A percentile compares a stretch with the other conserved stretches of the same genome.
These are phyloP conservation scores for Falco concolor DNA, from an alignment of 2,797 vertebrate species.

Conservation along the genomic window DNA sequence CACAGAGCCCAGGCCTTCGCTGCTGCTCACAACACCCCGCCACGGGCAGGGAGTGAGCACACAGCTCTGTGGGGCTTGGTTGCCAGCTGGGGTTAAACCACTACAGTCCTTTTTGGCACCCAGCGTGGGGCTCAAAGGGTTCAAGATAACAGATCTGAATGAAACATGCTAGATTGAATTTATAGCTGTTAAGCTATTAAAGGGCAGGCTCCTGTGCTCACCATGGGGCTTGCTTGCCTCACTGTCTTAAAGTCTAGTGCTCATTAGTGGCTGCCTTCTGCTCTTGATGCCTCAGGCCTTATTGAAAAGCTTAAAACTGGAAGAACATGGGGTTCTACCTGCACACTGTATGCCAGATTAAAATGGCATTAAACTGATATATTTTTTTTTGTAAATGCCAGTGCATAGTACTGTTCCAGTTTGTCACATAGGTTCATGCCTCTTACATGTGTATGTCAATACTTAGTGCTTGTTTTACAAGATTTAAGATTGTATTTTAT, in stretches of 20 bases:
- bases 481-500: not conserved
- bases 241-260: not conserved
- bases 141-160: not conserved
- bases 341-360: not conserved
- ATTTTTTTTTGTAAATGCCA: not conserved
- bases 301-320: not conserved
- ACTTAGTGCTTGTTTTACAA: not conserved
- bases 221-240: not conserved
- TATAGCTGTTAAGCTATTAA: not conserved
- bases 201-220: not conserved
- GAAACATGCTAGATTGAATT: not conserved
- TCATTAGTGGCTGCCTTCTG: not conserved
- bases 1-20: not conserved
- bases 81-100: not conserved
- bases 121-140: accelerated
- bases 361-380: not conserved
- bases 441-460: not conserved
- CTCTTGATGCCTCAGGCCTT: not conserved
- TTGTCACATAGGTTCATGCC: not conserved
- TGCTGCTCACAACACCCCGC: not conserved
- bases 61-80: not conserved
- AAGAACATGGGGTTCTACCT: not conserved
- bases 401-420: not conserved
- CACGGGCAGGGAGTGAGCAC: accelerated
- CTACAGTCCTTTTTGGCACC: not conserved